phyloP scores from a whole-genome alignment of 2,113 vertebrate genomes.

The Menura novaehollandiae region DNA sequence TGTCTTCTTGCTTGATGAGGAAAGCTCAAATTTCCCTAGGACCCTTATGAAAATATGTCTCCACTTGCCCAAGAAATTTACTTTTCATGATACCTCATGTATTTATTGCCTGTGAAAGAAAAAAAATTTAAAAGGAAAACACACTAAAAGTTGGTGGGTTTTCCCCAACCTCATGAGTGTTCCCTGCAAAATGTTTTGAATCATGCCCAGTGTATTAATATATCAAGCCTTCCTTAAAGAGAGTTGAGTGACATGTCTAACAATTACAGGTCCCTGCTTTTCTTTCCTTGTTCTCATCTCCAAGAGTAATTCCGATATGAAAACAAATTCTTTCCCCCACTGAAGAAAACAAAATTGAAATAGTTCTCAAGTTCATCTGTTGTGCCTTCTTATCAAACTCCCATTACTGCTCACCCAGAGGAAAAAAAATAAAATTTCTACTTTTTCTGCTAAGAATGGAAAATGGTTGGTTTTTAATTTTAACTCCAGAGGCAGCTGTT shows the following conservation, averaged over 20 bases:
- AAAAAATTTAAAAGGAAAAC: background rate
- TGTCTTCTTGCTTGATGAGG: background rate
- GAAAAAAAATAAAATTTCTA: background rate
- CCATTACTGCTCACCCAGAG: background rate
- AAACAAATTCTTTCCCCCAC: background rate
- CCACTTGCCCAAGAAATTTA: background rate
- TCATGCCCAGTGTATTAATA: background rate
- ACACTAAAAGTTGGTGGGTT: rapidly evolving
- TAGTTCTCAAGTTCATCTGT: background rate
- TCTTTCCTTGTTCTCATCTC: background rate
- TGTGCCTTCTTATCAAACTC: background rate
- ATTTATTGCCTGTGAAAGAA: background rate
- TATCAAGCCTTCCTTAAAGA: background rate
- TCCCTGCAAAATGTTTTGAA: background rate
- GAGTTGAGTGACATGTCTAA: background rate
- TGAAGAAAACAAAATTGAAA: background rate
- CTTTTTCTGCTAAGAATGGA: background rate
- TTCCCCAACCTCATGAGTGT: background rate
- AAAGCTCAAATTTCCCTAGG: background rate
- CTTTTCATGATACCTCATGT: background rate
- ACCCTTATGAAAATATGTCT: background rate
- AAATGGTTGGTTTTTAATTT: background rate
- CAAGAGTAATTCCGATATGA: background rate
- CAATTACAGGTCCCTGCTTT: background rate
- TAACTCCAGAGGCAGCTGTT: background rate